phyloP scores from a whole-genome alignment of 2,113 vertebrate species.

The Murina feae region DNA sequence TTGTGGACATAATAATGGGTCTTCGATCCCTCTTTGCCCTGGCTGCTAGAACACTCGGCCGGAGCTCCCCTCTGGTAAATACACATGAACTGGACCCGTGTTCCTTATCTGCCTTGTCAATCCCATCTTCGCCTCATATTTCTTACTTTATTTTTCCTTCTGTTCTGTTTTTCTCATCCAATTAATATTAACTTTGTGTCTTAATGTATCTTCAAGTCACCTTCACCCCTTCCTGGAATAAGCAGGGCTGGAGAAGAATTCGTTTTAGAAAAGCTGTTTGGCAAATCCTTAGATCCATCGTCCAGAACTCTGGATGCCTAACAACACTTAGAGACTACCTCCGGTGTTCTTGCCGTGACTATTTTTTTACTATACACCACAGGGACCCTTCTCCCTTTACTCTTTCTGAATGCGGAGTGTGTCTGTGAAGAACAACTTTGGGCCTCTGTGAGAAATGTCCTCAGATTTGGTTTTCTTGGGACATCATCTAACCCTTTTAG shows the following conservation, averaged over 20 bases:
- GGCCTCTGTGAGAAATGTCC: neutral
- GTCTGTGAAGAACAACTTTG: neutral
- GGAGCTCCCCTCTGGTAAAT: neutral
- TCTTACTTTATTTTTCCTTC: neutral
- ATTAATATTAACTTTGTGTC: neutral
- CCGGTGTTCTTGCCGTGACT: neutral
- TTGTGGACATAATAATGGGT: neutral
- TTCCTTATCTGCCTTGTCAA: neutral
- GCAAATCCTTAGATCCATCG: neutral
- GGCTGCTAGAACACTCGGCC: neutral
- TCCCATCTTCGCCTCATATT: neutral
- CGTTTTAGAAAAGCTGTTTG: neutral
- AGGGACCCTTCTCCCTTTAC: neutral
- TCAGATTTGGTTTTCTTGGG: neutral
- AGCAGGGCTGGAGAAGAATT: neutral
- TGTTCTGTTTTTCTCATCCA: conserved; percentile 18
- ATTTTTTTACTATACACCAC: neutral
- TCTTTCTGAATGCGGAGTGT: neutral
- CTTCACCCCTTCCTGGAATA: neutral
- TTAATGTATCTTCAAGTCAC: neutral
- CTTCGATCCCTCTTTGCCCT: neutral
- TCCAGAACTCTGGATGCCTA: neutral
- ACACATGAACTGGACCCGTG: neutral
- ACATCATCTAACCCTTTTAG: neutral
- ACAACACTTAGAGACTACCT: neutral